Percentiles rank a stretch among this genome's conserved stretches.
phyloP scores from a whole-genome alignment of 2,888 invertebrate genomes.

The Rugalucina vietnamica region DNA sequence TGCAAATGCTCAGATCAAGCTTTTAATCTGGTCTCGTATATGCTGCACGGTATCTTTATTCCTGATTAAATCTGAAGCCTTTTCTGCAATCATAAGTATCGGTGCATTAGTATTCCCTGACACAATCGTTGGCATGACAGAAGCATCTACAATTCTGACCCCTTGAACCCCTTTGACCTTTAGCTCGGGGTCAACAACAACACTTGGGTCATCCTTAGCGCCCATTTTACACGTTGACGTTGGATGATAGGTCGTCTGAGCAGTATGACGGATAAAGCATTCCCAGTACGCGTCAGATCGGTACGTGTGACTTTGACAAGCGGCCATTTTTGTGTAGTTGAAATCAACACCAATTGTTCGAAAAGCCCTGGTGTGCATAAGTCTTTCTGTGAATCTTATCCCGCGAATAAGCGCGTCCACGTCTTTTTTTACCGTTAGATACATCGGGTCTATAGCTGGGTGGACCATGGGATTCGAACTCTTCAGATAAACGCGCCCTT shows the following conservation, averaged over 20 bases:
- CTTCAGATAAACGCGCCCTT: slow-evolving; percentile 91
- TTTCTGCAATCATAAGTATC: slow-evolving; percentile 15
- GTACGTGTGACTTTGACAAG: slow-evolving; percentile 29
- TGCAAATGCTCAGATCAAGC: too few relatives aligned
- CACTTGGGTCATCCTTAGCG: slow-evolving; percentile 78
- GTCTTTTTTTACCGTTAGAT: slow-evolving; percentile 88
- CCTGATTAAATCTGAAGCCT: slow-evolving; percentile 3
- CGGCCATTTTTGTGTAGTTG: slow-evolving; percentile 11
- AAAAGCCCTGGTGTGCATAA: slow-evolving; percentile 39
- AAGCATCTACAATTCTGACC: slow-evolving; percentile 37
- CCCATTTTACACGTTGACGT: slow-evolving; percentile 91
- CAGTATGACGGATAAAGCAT: slow-evolving; percentile 36
- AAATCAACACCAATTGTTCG: slow-evolving; percentile 30
- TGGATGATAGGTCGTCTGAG: slow-evolving; percentile 85
- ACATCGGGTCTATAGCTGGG: slow-evolving; percentile 95
- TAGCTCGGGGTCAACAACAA: slow-evolving; percentile 88
- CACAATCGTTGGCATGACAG: slow-evolving; percentile 29
- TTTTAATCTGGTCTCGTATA: background rate
- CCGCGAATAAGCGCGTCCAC: slow-evolving; percentile 78
- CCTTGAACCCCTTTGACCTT: slow-evolving; percentile 37
- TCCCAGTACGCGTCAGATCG: slow-evolving; percentile 54
- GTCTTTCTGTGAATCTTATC: slow-evolving; percentile 11
- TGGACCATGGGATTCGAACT: slow-evolving; percentile 90
- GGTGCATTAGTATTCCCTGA: slow-evolving; percentile 21
- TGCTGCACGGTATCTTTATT: background rate